phyloP scores from a whole-genome alignment of 35 echinoderm and acorn worm genomes.

The Hemicentrotus pulcherrimus region DNA sequence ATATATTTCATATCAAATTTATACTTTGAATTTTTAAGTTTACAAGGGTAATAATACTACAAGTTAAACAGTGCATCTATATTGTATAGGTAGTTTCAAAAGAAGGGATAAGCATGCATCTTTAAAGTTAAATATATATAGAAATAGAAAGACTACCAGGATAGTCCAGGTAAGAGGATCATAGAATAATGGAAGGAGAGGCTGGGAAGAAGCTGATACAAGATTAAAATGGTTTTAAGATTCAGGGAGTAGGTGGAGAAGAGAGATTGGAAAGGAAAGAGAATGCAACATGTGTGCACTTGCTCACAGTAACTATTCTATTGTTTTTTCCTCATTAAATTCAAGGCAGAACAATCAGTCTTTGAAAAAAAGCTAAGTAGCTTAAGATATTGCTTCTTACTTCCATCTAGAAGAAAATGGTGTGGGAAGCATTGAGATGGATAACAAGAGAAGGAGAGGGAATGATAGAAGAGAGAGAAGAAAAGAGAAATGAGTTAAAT shows the following conservation, averaged over 20 bases:
- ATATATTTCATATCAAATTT: not conserved
- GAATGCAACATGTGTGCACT: not conserved
- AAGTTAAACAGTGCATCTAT: not conserved
- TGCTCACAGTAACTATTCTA: not conserved
- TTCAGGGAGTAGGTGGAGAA: not conserved
- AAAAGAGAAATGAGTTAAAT: not conserved
- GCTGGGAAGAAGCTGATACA: not conserved
- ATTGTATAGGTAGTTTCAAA: not conserved
- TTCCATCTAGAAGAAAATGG: not conserved
- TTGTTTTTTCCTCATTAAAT: not conserved
- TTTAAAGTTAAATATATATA: not conserved
- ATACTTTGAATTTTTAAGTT: not conserved
- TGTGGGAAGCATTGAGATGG: not conserved
- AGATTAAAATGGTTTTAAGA: slow-evolving; percentile 26
- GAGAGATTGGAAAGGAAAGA: not conserved
- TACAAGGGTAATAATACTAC: not conserved
- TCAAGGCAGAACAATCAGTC: not conserved
- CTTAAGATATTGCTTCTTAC: not conserved
- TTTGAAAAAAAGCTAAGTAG: not conserved
- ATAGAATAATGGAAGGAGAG: not conserved
- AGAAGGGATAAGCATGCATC: not conserved
- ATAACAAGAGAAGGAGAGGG: not conserved
- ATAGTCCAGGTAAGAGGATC: slow-evolving; percentile 7
- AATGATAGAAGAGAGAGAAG: not conserved
- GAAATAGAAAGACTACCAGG: not conserved